phyloP scores from a whole-genome alignment of 2,888 invertebrate species.

The Ochropleura plecta region DNA sequence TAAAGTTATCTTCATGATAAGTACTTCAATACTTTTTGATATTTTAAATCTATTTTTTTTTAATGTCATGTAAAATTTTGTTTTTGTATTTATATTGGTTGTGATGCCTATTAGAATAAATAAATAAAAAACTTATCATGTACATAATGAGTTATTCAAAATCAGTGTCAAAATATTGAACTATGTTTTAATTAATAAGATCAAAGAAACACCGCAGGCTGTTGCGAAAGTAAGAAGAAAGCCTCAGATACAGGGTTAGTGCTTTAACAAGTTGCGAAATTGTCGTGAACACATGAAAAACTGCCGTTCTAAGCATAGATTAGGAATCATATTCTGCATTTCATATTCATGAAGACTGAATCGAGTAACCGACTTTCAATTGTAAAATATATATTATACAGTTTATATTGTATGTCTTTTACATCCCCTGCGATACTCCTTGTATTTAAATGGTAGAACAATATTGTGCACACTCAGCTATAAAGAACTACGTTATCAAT shows the following conservation, averaged over 20 bases:
- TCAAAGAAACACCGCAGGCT: not conserved
- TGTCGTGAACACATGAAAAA: not conserved
- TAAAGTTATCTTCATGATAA: not conserved
- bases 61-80: no score
- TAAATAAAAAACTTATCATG: not conserved
- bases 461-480: slow-evolving; percentile 5
- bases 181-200: not conserved
- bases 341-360: no score
- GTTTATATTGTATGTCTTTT: not conserved
- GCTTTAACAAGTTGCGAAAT: not conserved
- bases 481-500: slow-evolving; percentile 13
- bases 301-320: not conserved
- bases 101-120: no score
- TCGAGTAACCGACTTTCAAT: no score
- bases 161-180: not conserved
- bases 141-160: not conserved
- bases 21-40: not conserved
- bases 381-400: no score
- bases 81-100: no score
- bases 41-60: no score
- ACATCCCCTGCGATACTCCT: not conserved
- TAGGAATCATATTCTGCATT: no score
- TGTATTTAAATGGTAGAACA: not conserved
- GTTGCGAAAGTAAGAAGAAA: not conserved
- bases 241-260: not conserved